phyloP scores from a whole-genome alignment of 1,140 invertebrate genomes.

The Lasioglossum albipes region DNA sequence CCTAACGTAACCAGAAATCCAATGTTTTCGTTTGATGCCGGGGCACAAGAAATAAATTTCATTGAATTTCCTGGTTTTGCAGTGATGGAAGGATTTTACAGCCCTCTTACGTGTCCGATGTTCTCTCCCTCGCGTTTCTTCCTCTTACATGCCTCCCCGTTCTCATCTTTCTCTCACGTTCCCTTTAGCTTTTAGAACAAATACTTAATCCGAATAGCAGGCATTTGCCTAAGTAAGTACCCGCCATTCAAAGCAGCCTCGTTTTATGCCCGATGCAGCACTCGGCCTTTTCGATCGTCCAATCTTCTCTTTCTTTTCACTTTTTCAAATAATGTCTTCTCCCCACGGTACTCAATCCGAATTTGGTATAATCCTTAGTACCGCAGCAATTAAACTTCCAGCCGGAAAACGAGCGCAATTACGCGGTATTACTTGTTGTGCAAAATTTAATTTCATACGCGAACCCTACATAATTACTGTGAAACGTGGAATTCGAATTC shows the following conservation, averaged over 20 bases:
- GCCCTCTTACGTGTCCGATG: constrained; percentile 51
- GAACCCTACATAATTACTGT: too few relatives aligned
- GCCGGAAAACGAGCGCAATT: neutral
- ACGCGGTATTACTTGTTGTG: neutral
- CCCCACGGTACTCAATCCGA: neutral
- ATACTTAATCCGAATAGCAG: constrained; percentile 79
- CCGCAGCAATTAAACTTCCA: neutral
- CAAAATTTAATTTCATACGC: neutral
- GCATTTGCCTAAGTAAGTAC: constrained; percentile 79
- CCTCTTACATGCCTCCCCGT: constrained; percentile 30
- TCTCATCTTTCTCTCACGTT: constrained; percentile 64
- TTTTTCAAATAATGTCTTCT: constrained; percentile 12
- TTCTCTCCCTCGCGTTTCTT: constrained; percentile 33
- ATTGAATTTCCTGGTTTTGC: constrained; percentile 70
- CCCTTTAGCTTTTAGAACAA: constrained; percentile 78
- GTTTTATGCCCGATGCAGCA: constrained; percentile 68
- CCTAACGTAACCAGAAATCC: constrained; percentile 65
- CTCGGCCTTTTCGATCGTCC: constrained; percentile 44
- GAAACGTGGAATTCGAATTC: too few relatives aligned
- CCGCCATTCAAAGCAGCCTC: constrained; percentile 73
- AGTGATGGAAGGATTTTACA: constrained; percentile 70
- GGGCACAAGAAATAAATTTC: constrained; percentile 69
- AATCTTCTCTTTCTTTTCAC: constrained; percentile 36
- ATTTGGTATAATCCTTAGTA: constrained; percentile 1
- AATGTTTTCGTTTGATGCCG: constrained; percentile 57